These are phyloP conservation scores for Stigmatopora nigra DNA, from an alignment of 2,113 vertebrate species.

Conservation along the genomic window DNA sequence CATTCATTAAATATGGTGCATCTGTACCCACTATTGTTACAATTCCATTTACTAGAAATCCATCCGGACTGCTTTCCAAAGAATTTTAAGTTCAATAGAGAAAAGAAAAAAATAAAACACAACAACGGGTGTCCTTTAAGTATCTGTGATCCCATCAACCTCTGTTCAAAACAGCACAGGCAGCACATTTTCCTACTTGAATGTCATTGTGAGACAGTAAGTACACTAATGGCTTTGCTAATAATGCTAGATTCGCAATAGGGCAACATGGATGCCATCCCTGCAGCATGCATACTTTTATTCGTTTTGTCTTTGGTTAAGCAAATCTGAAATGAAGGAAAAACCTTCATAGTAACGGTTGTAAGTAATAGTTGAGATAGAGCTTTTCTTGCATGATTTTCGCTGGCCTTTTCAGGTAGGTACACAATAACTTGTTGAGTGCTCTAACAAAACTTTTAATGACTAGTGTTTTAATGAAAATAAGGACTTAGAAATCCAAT, in stretches of 20 bases:
- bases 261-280: slow-evolving; percentile 16
- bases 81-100: background rate
- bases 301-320: slow-evolving; percentile 25
- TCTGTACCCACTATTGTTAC: slow-evolving; percentile 24
- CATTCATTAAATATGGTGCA: slow-evolving; percentile 28
- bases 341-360: slow-evolving; percentile 5
- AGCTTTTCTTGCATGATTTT: slow-evolving; percentile 5
- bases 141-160: slow-evolving; percentile 23
- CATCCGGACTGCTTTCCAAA: background rate
- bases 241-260: slow-evolving; percentile 37
- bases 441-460: too few relatives aligned
- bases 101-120: background rate
- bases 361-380: too few relatives aligned
- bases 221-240: slow-evolving; percentile 42
- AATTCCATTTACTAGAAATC: slow-evolving; percentile 14
- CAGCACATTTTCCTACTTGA: slow-evolving; percentile 31
- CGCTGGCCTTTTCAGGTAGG: slow-evolving; percentile 10
- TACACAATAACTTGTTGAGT: background rate
- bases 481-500: too few relatives aligned
- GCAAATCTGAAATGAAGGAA: background rate
- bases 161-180: slow-evolving; percentile 6
- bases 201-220: slow-evolving; percentile 36
- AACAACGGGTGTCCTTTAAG: background rate
- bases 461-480: too few relatives aligned
- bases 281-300: slow-evolving; percentile 9